Percentiles rank a stretch among this genome's conserved stretches.
These are phyloP conservation scores for Mimachlamys varia DNA, from an alignment of 2,888 invertebrate genomes.

Conservation along the genomic window DNA sequence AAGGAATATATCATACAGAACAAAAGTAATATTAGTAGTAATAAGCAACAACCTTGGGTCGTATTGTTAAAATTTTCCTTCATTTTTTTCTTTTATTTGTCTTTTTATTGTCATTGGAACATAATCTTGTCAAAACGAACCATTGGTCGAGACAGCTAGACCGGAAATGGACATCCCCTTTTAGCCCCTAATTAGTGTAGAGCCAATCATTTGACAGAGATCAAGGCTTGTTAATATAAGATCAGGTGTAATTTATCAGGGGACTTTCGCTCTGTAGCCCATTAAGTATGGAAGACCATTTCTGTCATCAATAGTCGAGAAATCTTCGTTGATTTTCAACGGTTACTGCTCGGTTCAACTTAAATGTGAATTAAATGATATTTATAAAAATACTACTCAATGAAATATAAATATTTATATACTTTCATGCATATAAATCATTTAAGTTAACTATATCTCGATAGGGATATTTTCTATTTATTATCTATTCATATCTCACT, in stretches of 20 bases:
- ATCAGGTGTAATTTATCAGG: slow-evolving; percentile 20
- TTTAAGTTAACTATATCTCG: too few relatives aligned
- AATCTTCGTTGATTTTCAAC: not conserved
- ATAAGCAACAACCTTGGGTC: not conserved
- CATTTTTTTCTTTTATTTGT: not conserved
- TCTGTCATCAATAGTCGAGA: not conserved
- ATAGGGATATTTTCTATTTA: too few relatives aligned
- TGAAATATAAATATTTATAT: too few relatives aligned
- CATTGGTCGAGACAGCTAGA: not conserved
- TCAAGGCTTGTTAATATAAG: not conserved
- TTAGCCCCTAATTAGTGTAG: not conserved
- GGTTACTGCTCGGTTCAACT: too few relatives aligned
- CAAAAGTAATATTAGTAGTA: not conserved
- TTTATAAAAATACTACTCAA: too few relatives aligned
- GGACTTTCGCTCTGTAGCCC: not conserved
- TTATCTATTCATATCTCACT: too few relatives aligned
- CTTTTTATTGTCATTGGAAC: not conserved
- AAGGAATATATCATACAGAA: not conserved
- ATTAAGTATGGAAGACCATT: not conserved
- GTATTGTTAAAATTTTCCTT: not conserved
- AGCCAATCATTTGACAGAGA: not conserved
- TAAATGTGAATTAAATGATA: not conserved
- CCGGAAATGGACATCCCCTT: slow-evolving; percentile 12
- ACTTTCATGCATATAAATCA: too few relatives aligned
- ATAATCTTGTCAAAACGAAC: not conserved